Evolutionary conservation across 2,888 invertebrate genomes (phyloP).

Genomic region (Heliconius ethilla): DNA sequence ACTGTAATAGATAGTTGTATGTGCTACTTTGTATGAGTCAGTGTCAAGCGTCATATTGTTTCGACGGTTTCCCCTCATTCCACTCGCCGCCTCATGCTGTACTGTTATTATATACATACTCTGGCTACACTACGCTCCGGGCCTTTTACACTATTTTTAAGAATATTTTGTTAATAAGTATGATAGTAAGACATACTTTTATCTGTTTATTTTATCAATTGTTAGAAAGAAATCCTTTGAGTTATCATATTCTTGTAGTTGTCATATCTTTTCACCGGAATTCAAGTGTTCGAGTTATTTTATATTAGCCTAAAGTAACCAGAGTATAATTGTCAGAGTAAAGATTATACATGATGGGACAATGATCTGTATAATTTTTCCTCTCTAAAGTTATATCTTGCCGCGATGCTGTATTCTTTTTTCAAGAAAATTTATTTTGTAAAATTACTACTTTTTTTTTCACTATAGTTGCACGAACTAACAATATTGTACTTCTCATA

Average conservation of each 20-base stretch:
- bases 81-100: conserved; percentile 48
- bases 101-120: conserved; percentile 13
- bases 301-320: conserved; percentile 13
- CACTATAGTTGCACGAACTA: conserved; percentile 54
- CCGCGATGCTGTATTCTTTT: conserved; percentile 13
- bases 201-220: neutral
- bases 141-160: neutral
- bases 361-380: conserved; percentile 21
- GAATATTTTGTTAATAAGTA: neutral
- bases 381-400: conserved; percentile 23
- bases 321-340: conserved; percentile 12
- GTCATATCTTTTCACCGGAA: neutral
- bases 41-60: conserved; percentile 43
- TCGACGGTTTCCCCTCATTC: conserved; percentile 45
- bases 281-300: neutral
- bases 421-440: neutral
- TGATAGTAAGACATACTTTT: neutral
- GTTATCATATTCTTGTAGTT: neutral
- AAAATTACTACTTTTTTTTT: conserved; percentile 7
- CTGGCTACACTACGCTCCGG: conserved; percentile 13
- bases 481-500: conserved; percentile 81
- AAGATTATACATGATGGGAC: neutral
- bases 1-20: conserved; percentile 18
- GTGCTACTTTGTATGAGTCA: conserved; percentile 17
- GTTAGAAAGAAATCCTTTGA: neutral